Evolutionary conservation across 2,113 vertebrate species (phyloP), one percentile per base, ranked within the genome.

Genomic region (Notiomystis cincta): DNA sequence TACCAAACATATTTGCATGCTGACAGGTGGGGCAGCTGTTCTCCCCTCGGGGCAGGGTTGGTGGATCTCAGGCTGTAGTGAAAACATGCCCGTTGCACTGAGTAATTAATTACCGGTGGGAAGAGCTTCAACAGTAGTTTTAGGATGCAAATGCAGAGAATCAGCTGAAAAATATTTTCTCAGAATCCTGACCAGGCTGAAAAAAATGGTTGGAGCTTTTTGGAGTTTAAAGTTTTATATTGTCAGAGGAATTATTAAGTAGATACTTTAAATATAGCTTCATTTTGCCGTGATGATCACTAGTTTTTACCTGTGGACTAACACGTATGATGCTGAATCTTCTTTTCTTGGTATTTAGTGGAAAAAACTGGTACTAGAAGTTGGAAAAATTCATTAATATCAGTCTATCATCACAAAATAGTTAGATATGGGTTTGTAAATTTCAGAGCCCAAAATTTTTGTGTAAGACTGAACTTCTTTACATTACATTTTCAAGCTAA

Each of bases 1-100:
- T 96, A 86, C 96, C 96, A 60, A 56, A 37, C 94, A 90, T 96
- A 91, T 13, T 45, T 96, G 81, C 67, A 48, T 31, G 72, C 85
- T 95, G 76, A 75, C 75, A 91, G 93, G 87, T 65, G 75, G 47
- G 64, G 78, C 85, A 82, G 89, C 89, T 92, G 16, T 23, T 87
- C 38, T 86, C 4, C 82, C 95, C 96, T 88, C 44, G 27, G 91
- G 97, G 95, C 91, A 95, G 91, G 93, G 87, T 1, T 83, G 84
- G 67, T 22, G 62, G 3, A 45, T 88, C 62, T 88, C n/a, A 14
- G 30, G 30, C 19, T 88, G 81, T 13, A 71, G 67, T 67, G 93
- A 80, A 93, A 93, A 93, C 93, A 75, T 27, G 66, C 70, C 71
- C 73, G 13, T 28, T 51, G 58, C 38, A 30, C n/a, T 58, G 71